Evolutionary conservation across 1,140 invertebrate species (phyloP), one percentile per base, ranked within the genome.

Genomic region (Anastrepha ludens): DNA sequence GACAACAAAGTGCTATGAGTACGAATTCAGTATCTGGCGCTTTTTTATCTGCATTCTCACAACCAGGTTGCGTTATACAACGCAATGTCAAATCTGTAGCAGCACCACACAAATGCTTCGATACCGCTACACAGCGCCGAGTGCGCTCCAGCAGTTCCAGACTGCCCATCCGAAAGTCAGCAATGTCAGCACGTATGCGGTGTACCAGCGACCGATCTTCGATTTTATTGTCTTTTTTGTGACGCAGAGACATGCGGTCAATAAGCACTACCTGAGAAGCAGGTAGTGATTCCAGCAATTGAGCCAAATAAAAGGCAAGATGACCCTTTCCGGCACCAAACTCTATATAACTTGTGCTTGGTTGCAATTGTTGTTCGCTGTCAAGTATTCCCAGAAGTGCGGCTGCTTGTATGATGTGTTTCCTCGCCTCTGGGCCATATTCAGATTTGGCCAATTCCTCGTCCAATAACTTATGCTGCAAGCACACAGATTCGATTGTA

Each of bases 261-360:
- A 98, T 93, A 39, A 98, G 92, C 55, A 98, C 89, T 89, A 97
- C 95, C 50, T 95, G 94, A 2, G 94, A 91, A 87, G 95, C 91
- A 55, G 93, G 87, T 39, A 93, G 90, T 9, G 94, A 86, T 59
- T 94, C 93, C 78, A 95, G 94, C 29, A 95, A 94, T 89, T 95
- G 94, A 65, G 95, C 95, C 70, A 97, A 92, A 94, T 96, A 97
- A 91, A 95, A 97, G 17, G 96, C 96, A 29, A 97, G 47, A 86
- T 91, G 93, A 95, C 97, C 97, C 95, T 96, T 97, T n/a, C 97
- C 97, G 44, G 97, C 97, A 9, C 97, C 97, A 92, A 98, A 96
- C 93, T 98, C 97, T 86, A 98, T 95, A 90, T 95, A 97, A 91
- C 96, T 96, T 0, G 95, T 96, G 86, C 94, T 90, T 4, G 95